Evolutionary conservation across 2,797 vertebrate species (phyloP), one percentile per base, ranked within the genome.

Genomic region (Microchirus variegatus): DNA sequence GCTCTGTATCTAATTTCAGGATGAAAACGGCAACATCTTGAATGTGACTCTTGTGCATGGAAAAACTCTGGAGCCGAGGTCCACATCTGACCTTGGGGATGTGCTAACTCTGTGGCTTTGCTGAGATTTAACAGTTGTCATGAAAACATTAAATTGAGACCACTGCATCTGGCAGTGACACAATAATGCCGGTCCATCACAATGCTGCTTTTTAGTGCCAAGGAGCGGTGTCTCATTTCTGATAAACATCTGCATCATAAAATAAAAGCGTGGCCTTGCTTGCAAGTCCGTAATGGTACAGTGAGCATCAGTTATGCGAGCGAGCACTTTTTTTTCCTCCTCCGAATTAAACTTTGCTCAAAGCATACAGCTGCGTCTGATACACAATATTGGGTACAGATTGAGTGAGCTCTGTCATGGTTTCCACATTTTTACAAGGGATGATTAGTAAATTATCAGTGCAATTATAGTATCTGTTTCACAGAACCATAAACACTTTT

Each of bases 241-340:
- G 90, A 93, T 93, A 90, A 92, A 93, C 92, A 91, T 92, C 90
- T 93, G 91, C 87, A 83, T 87, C 82, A 82, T 91, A 87, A 92
- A 92, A 91, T 74, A 88, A 83, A 84, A 79, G 78, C 70, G 69
- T 75, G 77, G 81, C 88, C 88, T 89, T 80, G 75, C 88, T 84
- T 79, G 79, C 63, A 52, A 78, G 74, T 77, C 51, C 0, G 77
- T 89, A 79, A 83, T 78, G 89, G 82, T 89, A 86, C 90, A 87
- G 71, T 90, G 86, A 88, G 73, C 79, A 89, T 89, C 89, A 90
- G 89, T 88, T 85, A 87, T 87, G 85, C 80, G 61, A 82, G 83
- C 77, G 75, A 84, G 76, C 66, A 26, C 64, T 73, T 84, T 70
- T 70, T 55, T 53, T 60, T 35, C 54, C 54, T 62, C 43, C 12